Evolutionary conservation across 2,113 vertebrate species (phyloP).

Genomic region (Eclectus roratus): DNA sequence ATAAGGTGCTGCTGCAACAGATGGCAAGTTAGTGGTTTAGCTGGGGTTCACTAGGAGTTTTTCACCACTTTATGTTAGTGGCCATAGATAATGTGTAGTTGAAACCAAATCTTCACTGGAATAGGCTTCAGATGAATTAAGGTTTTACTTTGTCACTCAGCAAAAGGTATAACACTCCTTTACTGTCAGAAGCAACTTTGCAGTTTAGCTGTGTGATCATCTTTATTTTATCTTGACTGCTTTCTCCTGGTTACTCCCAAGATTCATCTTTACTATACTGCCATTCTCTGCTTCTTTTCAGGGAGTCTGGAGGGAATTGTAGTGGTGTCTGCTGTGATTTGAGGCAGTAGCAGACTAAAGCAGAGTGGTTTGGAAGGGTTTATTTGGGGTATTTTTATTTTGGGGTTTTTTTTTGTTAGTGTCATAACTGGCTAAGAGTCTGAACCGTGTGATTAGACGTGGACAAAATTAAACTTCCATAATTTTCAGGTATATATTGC

Average conservation of each 20-base stretch:
- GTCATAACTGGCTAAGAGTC: not conserved
- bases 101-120: not conserved
- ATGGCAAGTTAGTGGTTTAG: slow-evolving; percentile 54
- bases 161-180: not conserved
- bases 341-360: not conserved
- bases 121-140: not conserved
- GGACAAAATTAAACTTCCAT: not conserved
- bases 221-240: not conserved
- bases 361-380: not conserved
- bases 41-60: slow-evolving; percentile 22
- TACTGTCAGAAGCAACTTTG: not conserved
- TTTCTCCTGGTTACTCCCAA: not conserved
- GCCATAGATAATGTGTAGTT: not conserved
- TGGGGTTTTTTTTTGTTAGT: not conserved
- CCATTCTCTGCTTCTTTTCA: not conserved
- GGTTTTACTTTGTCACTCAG: not conserved
- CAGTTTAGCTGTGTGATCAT: not conserved
- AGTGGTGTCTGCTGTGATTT: slow-evolving; percentile 5
- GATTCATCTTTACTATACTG: not conserved
- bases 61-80: not conserved
- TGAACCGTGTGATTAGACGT: not conserved
- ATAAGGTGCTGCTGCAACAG: slow-evolving; percentile 50
- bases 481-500: not conserved
- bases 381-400: not conserved
- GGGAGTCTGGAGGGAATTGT: not conserved